Conservation (phyloP, 2,888 invertebrate genomes). For the Unio pictorum region DNA sequence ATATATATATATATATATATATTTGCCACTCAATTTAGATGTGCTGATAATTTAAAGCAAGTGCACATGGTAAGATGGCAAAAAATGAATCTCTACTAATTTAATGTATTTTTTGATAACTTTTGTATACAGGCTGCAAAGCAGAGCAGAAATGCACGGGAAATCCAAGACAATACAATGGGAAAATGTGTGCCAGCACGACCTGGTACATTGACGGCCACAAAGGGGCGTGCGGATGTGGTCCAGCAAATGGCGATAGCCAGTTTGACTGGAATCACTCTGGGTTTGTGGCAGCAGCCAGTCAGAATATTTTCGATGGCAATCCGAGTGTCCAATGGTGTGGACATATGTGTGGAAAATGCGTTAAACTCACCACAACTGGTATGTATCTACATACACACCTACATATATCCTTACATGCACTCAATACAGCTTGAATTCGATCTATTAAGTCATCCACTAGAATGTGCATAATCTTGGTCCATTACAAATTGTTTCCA, state of each 20-base stretch:
- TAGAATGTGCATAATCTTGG: too few species aligned
- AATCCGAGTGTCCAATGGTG: slow-evolving; percentile 40
- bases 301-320: slow-evolving; percentile 42
- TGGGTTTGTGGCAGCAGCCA: slow-evolving; percentile 46
- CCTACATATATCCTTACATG: background rate
- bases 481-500: too few species aligned
- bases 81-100: too few species aligned
- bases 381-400: slow-evolving; percentile 26
- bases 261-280: slow-evolving; percentile 47
- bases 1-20: too few species aligned
- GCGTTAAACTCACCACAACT: slow-evolving; percentile 55
- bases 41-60: too few species aligned
- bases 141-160: slow-evolving; percentile 14
- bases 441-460: too few species aligned
- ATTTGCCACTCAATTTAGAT: too few species aligned
- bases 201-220: slow-evolving; percentile 53
- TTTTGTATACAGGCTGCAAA: background rate
- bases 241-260: slow-evolving; percentile 22
- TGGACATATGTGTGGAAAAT: slow-evolving; percentile 48
- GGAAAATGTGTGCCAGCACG: slow-evolving; percentile 56
- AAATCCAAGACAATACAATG: slow-evolving; percentile 39
- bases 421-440: too few species aligned
- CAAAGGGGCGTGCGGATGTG: slow-evolving; percentile 55
- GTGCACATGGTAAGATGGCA: too few species aligned
- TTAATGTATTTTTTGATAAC: too few species aligned